Percentiles rank a stretch among this genome's conserved stretches.
Conservation (phyloP, 2,113 vertebrate species). For the Marmota monax region DNA sequence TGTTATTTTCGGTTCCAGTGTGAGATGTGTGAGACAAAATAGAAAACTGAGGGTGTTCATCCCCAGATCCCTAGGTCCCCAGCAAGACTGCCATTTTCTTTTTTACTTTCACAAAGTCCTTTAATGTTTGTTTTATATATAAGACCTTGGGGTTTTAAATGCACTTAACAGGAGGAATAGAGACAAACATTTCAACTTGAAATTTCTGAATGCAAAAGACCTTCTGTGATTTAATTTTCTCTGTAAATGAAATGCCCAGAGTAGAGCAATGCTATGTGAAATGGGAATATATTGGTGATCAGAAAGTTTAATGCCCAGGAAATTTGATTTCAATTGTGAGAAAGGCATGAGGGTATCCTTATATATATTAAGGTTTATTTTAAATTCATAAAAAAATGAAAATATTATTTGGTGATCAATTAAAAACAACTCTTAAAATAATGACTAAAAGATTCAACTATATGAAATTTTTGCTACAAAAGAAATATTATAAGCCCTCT, state of each 20-base stretch:
- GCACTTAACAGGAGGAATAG: neutral
- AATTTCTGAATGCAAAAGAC: neutral
- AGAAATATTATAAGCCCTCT: neutral
- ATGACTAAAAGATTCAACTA: neutral
- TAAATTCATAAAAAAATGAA: neutral
- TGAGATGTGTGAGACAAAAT: neutral
- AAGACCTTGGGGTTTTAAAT: neutral
- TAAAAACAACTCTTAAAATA: neutral
- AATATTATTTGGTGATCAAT: neutral
- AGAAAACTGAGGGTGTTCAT: neutral
- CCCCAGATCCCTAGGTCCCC: too few relatives aligned
- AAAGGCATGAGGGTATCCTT: neutral
- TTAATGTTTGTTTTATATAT: neutral
- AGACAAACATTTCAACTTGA: neutral
- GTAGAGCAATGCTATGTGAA: neutral
- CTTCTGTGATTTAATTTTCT: neutral
- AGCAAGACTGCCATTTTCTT: neutral
- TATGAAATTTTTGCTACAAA: neutral
- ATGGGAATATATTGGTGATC: neutral
- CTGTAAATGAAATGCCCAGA: neutral
- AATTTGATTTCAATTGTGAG: neutral
- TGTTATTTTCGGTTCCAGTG: neutral
- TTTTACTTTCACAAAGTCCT: neutral
- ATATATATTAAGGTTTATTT: neutral
- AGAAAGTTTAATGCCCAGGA: neutral